Conservation (phyloP, 1,140 invertebrate genomes). For the Sitobion miscanthi region DNA sequence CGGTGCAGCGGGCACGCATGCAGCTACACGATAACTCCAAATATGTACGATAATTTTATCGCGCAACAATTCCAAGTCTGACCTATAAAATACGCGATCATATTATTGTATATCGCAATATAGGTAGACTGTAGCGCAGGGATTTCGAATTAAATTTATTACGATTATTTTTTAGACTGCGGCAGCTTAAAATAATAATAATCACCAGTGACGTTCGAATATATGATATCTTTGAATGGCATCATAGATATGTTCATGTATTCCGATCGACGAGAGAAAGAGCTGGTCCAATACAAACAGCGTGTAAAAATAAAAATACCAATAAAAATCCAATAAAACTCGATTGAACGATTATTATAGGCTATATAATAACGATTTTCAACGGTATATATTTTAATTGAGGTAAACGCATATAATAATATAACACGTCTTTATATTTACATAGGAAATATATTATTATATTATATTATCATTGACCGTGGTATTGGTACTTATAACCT, state of each 20-base stretch:
- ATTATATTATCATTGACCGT: not conserved
- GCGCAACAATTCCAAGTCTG: too few relatives aligned
- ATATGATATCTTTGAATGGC: too few relatives aligned
- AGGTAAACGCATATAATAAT: not conserved
- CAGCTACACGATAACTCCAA: not conserved
- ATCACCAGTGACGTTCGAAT: not conserved
- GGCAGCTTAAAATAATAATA: not conserved
- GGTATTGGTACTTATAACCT: not conserved
- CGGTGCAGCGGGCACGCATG: too few relatives aligned
- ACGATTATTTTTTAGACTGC: not conserved
- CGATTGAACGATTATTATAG: not conserved
- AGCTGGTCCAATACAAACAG: not conserved
- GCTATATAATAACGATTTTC: not conserved
- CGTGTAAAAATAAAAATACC: not conserved
- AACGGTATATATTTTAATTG: not conserved
- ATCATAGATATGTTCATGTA: not conserved
- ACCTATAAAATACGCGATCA: too few relatives aligned
- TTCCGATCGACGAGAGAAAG: not conserved
- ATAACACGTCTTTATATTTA: not conserved
- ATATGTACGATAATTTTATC: too few relatives aligned
- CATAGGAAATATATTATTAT: too few relatives aligned
- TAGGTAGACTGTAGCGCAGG: too few relatives aligned
- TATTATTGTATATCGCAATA: too few relatives aligned
- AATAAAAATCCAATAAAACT: slow-evolving; percentile 27
- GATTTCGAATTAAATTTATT: not conserved